Percentiles rank a stretch among this genome's conserved stretches.
These are phyloP conservation scores for Lucifuga dentata DNA, from an alignment of 2,113 vertebrate genomes.

Conservation along the genomic window DNA sequence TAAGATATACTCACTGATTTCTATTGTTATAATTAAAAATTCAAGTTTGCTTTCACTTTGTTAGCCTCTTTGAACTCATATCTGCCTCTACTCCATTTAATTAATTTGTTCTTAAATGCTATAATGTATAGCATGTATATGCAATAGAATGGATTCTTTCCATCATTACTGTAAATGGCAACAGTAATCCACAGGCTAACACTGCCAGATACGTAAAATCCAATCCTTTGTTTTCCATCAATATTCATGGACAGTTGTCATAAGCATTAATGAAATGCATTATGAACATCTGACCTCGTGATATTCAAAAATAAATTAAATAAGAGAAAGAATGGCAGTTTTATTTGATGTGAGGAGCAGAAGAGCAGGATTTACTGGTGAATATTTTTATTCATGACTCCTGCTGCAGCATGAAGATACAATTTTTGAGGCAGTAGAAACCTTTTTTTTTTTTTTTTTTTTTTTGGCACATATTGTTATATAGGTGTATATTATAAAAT, in stretches of 20 bases:
- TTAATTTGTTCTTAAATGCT: slow-evolving; percentile 36
- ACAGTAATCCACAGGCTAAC: slow-evolving; percentile 52
- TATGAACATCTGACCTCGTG: slow-evolving; percentile 10
- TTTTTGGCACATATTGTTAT: no score
- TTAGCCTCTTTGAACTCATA: background rate
- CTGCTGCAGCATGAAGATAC: no score
- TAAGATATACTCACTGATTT: no score
- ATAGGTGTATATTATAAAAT: no score
- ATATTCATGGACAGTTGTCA: slow-evolving; percentile 11
- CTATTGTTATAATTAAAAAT: background rate
- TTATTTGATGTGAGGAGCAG: no score
- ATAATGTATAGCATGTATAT: slow-evolving; percentile 28
- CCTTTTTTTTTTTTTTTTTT: no score
- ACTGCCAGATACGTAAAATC: slow-evolving; percentile 24
- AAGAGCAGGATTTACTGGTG: no score
- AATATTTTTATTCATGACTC: no score
- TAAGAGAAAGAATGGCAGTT: no score
- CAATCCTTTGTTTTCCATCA: slow-evolving; percentile 47
- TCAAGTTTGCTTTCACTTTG: no score
- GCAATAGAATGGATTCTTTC: background rate
- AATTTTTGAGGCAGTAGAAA: no score
- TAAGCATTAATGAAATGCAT: slow-evolving; percentile 17
- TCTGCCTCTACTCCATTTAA: slow-evolving; percentile 36
- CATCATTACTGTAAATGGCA: slow-evolving; percentile 1
- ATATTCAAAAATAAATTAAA: no score